Base-by-base conservation (phyloP, 2,113 vertebrate species). In the Delphinus delphis region DNA sequence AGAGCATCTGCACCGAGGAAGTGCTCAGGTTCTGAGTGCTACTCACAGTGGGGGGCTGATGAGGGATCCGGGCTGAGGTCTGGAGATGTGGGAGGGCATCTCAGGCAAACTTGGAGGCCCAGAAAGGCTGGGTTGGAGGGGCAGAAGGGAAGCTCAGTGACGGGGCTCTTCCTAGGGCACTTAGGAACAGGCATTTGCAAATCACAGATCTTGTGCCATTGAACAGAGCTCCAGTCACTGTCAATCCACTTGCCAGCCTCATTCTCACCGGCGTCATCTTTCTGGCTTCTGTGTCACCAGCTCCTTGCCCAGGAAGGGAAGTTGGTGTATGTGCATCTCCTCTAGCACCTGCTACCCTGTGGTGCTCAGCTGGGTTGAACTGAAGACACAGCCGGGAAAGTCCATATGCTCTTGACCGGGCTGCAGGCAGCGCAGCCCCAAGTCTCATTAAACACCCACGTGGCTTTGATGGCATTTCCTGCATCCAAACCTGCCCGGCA, bases 401-500 rank as follows among this genome's bases (percentile, higher is more conserved):
- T 3, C 31, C 4, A 0, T 0, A 0, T 4, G 7, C 31, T 18
- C 50, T n/a, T 25, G 36, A 38, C 25, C 20, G 1, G 4, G 70
- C 17, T 25, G 6, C 70, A 36, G 70, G 44, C 67, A n/a, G 21
- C n/a, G 14, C 28, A 55, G 86, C 44, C 28, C 31, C 1, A 8
- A 11, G n/a, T 38, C 11, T 6, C 14, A 8, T 50, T 12, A 67
- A 31, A 47, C 21, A 38, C n/a, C 21, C 63, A 58, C 8, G 9
- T 58, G 53, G 53, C 77, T 21, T 13, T 15, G 77, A 36, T 1
- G 20, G n/a, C 15, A 1, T 41, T 55, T 50, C n/a, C 58, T 50
- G 47, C 18, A 1, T 1, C 68, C 63, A 63, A 21, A 38, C 88
- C 95, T 15, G 28, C 79, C 25, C 17, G 6, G 58, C 77, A 10